These are phyloP conservation scores for Eurytoma adleriae DNA, from an alignment of 2,888 invertebrate species.

Conservation along the genomic window DNA sequence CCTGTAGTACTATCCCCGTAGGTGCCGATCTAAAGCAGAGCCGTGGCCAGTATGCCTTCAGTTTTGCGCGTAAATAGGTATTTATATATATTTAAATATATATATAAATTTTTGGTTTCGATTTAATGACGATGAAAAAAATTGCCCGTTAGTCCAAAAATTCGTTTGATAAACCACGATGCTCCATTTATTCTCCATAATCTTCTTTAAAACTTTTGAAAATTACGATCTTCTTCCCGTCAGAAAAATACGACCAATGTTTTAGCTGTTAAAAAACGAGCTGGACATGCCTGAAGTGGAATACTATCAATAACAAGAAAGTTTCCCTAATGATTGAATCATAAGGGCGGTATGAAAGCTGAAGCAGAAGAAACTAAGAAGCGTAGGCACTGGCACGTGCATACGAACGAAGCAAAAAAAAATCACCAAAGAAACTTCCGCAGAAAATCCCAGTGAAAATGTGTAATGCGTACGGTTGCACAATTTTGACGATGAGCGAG, in stretches of 20 bases:
- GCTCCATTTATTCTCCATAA: not conserved
- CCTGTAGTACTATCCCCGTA: no score
- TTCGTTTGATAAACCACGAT: slow-evolving; percentile 2
- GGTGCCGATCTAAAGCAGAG: no score
- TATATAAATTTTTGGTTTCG: no score
- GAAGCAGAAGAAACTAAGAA: slow-evolving; percentile 24
- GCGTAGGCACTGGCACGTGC: not conserved
- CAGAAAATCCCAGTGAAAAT: slow-evolving; percentile 33
- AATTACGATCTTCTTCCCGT: slow-evolving; percentile 9
- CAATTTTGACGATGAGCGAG: not conserved
- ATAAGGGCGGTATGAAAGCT: not conserved
- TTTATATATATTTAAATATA: slow-evolving; percentile 1
- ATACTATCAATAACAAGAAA: no score
- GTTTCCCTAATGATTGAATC: slow-evolving; percentile 8
- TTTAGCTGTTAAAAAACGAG: slow-evolving; percentile 29
- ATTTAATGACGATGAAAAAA: slow-evolving; percentile 15
- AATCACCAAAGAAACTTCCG: slow-evolving; percentile 23
- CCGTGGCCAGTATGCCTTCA: slow-evolving; percentile 8
- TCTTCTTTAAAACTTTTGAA: slow-evolving; percentile 38
- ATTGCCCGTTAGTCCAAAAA: slow-evolving; percentile 24
- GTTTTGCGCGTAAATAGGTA: slow-evolving; percentile 34
- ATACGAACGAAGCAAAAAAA: slow-evolving; percentile 21
- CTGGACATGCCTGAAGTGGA: not conserved
- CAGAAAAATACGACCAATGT: slow-evolving; percentile 3
- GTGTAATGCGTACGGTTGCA: slow-evolving; percentile 7